These are phyloP conservation scores for Nudaria mundana DNA, from an alignment of 2,888 invertebrate species.

Conservation along the genomic window DNA sequence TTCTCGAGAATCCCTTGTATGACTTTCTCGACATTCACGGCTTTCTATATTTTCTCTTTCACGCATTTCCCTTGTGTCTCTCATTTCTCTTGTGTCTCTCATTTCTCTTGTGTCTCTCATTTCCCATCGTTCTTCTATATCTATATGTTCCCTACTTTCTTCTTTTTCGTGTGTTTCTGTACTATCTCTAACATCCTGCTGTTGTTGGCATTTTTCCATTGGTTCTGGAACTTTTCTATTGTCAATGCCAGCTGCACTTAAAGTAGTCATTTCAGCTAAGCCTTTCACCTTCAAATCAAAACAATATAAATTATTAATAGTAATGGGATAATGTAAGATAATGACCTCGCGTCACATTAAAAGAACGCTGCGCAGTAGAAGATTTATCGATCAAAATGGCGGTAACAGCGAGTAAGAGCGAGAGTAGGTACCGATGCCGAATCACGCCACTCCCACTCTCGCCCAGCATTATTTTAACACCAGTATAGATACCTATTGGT, in stretches of 20 bases:
- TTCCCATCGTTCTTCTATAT: slow-evolving; percentile 66
- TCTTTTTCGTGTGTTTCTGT: slow-evolving; percentile 58
- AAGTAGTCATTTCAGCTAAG: slow-evolving; percentile 94
- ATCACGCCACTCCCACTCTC: too few relatives aligned
- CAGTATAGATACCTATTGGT: too few relatives aligned
- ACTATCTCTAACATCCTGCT: slow-evolving; percentile 59
- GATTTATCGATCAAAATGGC: too few relatives aligned
- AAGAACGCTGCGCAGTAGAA: too few relatives aligned
- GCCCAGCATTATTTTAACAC: too few relatives aligned
- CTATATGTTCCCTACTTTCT: slow-evolving; percentile 57
- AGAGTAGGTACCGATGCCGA: too few relatives aligned
- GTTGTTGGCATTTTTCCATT: slow-evolving; percentile 72
- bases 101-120: slow-evolving; percentile 58
- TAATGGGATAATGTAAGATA: too few relatives aligned
- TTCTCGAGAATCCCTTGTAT: slow-evolving; percentile 62
- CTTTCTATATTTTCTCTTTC: slow-evolving; percentile 63
- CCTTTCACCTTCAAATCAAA: slow-evolving; percentile 86
- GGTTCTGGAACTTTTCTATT: slow-evolving; percentile 72
- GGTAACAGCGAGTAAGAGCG: too few relatives aligned
- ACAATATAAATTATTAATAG: not conserved
- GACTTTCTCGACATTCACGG: slow-evolving; percentile 56
- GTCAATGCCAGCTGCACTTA: slow-evolving; percentile 84
- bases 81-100: slow-evolving; percentile 62
- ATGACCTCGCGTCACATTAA: too few relatives aligned
- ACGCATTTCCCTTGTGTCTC: slow-evolving; percentile 56